Evolutionary conservation across 2,797 vertebrate genomes (phyloP).

Genomic region (Pangasius larnaudii): DNA sequence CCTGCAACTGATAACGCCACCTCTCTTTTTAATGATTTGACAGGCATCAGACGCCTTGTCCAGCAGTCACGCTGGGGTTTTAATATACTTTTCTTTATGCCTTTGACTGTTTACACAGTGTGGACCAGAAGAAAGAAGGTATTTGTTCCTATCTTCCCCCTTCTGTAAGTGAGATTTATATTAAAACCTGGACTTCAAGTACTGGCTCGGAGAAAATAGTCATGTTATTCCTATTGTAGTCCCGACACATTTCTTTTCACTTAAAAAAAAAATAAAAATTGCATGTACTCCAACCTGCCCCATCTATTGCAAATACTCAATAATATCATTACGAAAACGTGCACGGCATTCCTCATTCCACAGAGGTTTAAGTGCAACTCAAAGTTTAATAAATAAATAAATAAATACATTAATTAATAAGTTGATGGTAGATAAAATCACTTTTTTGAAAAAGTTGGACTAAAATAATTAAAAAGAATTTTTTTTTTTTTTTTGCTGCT

Average conservation of each 20-base stretch:
- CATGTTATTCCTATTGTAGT: conserved; percentile 34
- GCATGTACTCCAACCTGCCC: conserved; percentile 15
- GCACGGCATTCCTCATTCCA: not conserved
- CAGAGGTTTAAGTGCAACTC: not conserved
- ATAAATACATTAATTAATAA: not conserved
- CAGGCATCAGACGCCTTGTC: conserved; percentile 81
- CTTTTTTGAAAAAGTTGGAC: not conserved
- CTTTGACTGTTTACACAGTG: conserved; percentile 82
- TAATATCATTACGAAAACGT: not conserved
- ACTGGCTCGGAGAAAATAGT: conserved; percentile 56
- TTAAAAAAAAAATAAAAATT: no score
- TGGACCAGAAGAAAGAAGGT: conserved; percentile 75
- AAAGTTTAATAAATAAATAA: not conserved
- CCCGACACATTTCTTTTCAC: conserved; percentile 39
- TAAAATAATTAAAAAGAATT: not conserved
- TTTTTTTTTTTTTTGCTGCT: not conserved
- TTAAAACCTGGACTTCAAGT: conserved; percentile 71
- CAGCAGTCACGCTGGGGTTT: conserved; percentile 73
- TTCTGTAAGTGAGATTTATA: conserved; percentile 68
- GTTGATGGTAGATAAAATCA: not conserved
- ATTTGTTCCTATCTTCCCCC: conserved; percentile 69
- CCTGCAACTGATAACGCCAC: conserved; percentile 82
- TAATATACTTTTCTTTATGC: conserved; percentile 73
- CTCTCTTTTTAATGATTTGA: conserved; percentile 83
- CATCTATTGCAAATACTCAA: conserved; percentile 21